Evolutionary conservation across 2,888 invertebrate genomes (phyloP).

Genomic region (Melipona bicolor): DNA sequence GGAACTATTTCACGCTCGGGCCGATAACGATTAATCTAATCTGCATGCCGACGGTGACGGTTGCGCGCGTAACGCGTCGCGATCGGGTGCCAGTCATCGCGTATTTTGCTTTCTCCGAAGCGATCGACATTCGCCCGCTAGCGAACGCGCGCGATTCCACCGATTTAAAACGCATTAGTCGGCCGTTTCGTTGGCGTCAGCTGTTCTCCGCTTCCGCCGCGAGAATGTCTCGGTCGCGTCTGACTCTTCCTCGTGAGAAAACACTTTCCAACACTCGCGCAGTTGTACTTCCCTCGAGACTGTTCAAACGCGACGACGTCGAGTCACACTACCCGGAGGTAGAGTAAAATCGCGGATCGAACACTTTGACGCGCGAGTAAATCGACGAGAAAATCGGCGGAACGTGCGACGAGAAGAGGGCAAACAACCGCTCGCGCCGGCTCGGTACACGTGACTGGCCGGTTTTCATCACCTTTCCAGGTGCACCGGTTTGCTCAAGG

Average conservation of each 20-base stretch:
- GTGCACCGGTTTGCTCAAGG: slow-evolving; percentile 73
- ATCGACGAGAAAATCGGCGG: slow-evolving; percentile 24
- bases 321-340: not conserved
- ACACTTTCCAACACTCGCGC: not conserved
- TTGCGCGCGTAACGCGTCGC: not conserved
- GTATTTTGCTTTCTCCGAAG: slow-evolving; percentile 40
- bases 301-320: not conserved
- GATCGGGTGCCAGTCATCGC: not conserved
- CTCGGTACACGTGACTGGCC: slow-evolving; percentile 75
- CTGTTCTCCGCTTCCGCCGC: slow-evolving; percentile 19
- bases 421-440: slow-evolving; percentile 64
- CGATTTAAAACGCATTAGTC: slow-evolving; percentile 29
- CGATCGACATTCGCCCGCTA: not conserved
- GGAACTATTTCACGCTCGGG: not conserved
- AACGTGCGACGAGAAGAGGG: slow-evolving; percentile 36
- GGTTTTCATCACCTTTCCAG: slow-evolving; percentile 76
- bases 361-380: not conserved
- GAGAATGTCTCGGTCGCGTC: not conserved
- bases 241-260: not conserved
- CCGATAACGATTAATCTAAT: slow-evolving; percentile 27
- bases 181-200: slow-evolving; percentile 11
- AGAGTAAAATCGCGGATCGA: not conserved
- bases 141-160: slow-evolving; percentile 10
- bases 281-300: not conserved
- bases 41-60: not conserved